These are phyloP conservation scores for Trogon surrucura DNA, from an alignment of 2,113 vertebrate genomes.

Conservation along the genomic window DNA sequence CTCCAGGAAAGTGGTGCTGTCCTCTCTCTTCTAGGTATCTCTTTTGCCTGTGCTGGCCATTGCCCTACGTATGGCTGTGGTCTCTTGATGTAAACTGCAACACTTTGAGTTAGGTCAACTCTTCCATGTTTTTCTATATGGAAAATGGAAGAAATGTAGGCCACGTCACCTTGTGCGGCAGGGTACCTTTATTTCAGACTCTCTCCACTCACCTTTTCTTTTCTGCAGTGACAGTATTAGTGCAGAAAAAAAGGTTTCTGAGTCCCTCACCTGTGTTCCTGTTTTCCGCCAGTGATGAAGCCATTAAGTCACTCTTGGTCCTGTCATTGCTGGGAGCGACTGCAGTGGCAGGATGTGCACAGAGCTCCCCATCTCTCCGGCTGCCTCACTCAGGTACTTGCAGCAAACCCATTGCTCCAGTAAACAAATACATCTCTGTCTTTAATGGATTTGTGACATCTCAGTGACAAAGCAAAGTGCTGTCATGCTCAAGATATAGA, in stretches of 20 bases:
- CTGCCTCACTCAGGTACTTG: background rate
- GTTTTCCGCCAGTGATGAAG: background rate
- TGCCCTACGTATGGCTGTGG: too few species aligned
- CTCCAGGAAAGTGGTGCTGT: background rate
- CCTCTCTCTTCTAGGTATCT: background rate
- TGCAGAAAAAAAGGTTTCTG: background rate
- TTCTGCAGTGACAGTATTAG: background rate
- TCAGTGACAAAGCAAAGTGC: conserved; percentile 31
- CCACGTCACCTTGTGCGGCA: background rate
- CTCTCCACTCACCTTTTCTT: background rate
- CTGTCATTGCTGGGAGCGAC: background rate
- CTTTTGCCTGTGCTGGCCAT: background rate
- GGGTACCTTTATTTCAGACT: background rate
- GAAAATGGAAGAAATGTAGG: background rate
- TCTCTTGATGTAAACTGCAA: background rate
- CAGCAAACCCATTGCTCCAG: background rate
- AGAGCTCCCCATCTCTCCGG: background rate
- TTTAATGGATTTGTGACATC: conserved; percentile 18
- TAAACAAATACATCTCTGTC: background rate
- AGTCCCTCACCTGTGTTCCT: background rate
- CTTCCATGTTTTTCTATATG: background rate
- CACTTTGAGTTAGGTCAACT: background rate
- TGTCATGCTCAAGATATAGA: conserved; percentile 47
- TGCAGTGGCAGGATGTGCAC: background rate
- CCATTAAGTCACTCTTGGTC: background rate